Evolutionary conservation across 64 coral and sea anemone species (phyloP).

Genomic region (Pachyseris speciosa): DNA sequence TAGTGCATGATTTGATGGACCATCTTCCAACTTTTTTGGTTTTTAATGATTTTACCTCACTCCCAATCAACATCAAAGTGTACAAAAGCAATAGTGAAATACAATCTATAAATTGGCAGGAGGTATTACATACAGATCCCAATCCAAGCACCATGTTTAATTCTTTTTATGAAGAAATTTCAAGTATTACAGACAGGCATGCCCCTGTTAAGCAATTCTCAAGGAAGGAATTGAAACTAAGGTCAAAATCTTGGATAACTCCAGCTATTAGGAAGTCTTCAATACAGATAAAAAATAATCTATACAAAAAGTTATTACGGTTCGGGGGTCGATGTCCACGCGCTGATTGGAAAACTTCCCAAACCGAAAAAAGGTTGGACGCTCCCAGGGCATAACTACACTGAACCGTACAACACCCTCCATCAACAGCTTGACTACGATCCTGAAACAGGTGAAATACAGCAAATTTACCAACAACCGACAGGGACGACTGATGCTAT

Average conservation of each 20-base stretch:
- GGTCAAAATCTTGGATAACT: slow-evolving; percentile 39
- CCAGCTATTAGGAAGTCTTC: slow-evolving; percentile 33
- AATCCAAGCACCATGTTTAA: neutral
- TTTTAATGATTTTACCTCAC: neutral
- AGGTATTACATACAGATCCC: neutral
- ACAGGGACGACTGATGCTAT: no score
- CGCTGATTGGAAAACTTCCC: no score
- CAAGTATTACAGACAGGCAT: neutral
- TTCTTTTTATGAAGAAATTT: neutral
- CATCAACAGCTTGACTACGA: no score
- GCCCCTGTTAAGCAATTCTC: slow-evolving; percentile 6
- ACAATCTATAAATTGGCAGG: neutral
- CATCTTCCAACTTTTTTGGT: slow-evolving; percentile 22
- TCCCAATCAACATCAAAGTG: neutral
- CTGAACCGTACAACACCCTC: no score
- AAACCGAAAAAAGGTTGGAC: no score
- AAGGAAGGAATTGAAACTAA: neutral
- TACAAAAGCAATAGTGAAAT: slow-evolving; percentile 12
- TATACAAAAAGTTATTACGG: slow-evolving; percentile 27
- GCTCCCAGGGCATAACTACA: no score
- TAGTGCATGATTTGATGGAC: slow-evolving; percentile 15
- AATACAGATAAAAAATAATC: slow-evolving; percentile 21
- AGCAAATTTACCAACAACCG: no score
- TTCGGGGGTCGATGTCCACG: no score
- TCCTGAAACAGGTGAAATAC: no score